Conservation (phyloP, 2,888 invertebrate species). For the Stegana nigrithorax region DNA sequence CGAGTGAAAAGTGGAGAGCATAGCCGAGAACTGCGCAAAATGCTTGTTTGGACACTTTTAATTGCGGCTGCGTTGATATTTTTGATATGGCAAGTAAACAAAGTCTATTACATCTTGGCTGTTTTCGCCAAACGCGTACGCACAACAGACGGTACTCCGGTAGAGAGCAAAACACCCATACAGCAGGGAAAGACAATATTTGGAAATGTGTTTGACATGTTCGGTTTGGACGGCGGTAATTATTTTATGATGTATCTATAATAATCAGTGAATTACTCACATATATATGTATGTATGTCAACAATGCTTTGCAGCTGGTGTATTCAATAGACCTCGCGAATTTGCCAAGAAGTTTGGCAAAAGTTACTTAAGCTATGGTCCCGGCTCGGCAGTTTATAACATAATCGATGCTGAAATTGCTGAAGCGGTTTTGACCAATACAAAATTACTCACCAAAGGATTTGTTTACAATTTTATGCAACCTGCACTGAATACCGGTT, state of each 20-base stretch:
- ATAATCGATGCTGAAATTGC: constrained; percentile 52
- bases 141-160: neutral
- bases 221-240: neutral
- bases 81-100: neutral
- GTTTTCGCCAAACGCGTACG: neutral
- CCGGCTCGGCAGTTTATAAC: constrained; percentile 44
- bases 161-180: neutral
- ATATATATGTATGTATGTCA: neutral
- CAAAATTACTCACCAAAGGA: constrained; percentile 50
- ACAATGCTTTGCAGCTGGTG: neutral
- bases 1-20: too few relatives aligned
- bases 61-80: neutral
- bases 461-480: constrained; percentile 49
- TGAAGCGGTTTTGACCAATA: constrained; percentile 53
- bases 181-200: neutral
- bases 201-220: neutral
- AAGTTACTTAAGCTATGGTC: constrained; percentile 46
- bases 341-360: constrained; percentile 25
- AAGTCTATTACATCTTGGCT: too few relatives aligned
- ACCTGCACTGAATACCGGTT: constrained; percentile 51
- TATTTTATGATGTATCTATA: too few relatives aligned
- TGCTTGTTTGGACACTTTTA: neutral
- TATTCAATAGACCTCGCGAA: constrained; percentile 36
- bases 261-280: too few relatives aligned
- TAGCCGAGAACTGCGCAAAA: too few relatives aligned